Base-by-base conservation (phyloP, 2,113 vertebrate species). In the Marmota flaviventris region DNA sequence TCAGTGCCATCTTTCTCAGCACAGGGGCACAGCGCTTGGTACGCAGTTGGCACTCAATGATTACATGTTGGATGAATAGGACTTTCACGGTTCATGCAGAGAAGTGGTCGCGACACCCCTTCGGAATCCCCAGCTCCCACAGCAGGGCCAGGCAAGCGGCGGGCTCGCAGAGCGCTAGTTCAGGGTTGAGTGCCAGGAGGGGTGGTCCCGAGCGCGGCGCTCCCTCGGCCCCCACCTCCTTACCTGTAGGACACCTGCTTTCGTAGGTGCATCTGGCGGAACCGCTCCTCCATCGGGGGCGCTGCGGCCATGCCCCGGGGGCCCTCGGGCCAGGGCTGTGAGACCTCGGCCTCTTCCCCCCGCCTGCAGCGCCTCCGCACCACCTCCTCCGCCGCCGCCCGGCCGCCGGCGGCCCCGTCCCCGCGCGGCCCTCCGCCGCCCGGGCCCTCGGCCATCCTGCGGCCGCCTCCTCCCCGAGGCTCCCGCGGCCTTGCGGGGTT, bases 231-330 rank as follows among this genome's bases (percentile, higher is more conserved):
- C 86, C 77, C 61, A 3, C 73, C 86, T 63, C 93, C 98, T 98
- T 99, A 99, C 99, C 99, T 99, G 99, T 99, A 99, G 14, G 99
- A 99, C 97, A 99, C 99, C 98, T 99, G 99, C 96, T 99, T 99
- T 95, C 98, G 98, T 96, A 99, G 98, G 97, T 98, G 98, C 96
- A 99, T 98, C 79, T 99, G 99, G 78, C 97, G 86, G 95, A 99
- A 99, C 89, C 98, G 98, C 67, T 98, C 97, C 91, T 99, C 99
- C 97, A 98, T 96, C 48, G 98, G 97, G 94, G 96, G 48, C 70
- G 63, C 88, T 0, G 94, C 5, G 48, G 93, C 89, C 79, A 76
- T 18, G 73, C 90, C 92, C 29, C 91, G 70, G 51, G 93, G 32
- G 42, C 87, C 94, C 87, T 97, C 95, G 16, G 91, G 95, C 96